Conservation (phyloP, 2,797 vertebrate species). For the Stomatorhinus walkeri region DNA sequence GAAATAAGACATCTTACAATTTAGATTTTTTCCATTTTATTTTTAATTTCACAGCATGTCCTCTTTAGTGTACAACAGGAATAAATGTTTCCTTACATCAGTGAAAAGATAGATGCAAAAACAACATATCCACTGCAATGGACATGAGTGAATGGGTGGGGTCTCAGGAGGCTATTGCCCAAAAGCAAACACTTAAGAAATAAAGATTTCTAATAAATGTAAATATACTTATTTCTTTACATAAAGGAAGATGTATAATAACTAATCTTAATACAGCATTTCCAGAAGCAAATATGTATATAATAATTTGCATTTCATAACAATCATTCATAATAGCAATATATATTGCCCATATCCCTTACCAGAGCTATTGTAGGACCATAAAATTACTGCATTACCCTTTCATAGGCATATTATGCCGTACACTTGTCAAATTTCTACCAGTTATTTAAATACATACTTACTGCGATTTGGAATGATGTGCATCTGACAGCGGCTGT, state of each 20-base stretch:
- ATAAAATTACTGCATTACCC: neutral
- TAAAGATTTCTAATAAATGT: neutral
- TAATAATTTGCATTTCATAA: neutral
- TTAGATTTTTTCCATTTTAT: too few species aligned
- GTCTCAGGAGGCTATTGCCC: neutral
- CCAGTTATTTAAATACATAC: conserved; percentile 40
- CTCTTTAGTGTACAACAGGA: too few species aligned
- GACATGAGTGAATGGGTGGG: too few species aligned
- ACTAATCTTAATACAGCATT: neutral
- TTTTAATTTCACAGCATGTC: too few species aligned
- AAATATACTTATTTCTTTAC: neutral
- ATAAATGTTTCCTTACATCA: too few species aligned
- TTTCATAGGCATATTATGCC: neutral
- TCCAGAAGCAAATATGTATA: neutral
- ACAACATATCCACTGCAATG: too few species aligned
- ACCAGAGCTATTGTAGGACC: neutral
- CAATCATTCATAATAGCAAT: neutral
- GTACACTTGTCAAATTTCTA: neutral
- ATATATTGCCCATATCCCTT: neutral
- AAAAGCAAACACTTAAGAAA: neutral
- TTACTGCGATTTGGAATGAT: conserved; percentile 69
- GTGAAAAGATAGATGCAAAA: too few species aligned
- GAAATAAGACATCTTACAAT: too few species aligned
- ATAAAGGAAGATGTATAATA: neutral
- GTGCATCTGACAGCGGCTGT: conserved; percentile 90